phyloP scores from a whole-genome alignment of 2,888 invertebrate genomes.

The Cryptophagus acutangulus region DNA sequence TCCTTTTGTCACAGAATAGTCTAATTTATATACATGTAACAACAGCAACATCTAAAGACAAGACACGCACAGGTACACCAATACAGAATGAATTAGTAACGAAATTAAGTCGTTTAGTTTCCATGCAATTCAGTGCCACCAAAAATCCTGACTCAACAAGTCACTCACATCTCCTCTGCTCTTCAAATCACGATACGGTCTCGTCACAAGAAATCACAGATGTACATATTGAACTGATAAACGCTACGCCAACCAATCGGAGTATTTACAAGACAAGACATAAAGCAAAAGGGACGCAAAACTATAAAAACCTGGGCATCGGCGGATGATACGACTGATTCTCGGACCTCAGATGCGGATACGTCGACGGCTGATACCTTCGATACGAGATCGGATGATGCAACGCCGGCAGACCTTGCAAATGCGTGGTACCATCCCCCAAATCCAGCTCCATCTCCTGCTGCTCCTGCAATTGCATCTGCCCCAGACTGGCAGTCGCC shows the following conservation, averaged over 20 bases:
- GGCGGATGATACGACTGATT: slow-evolving; percentile 35
- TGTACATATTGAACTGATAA: slow-evolving; percentile 34
- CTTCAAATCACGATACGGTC: slow-evolving; percentile 26
- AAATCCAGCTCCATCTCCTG: slow-evolving; percentile 74
- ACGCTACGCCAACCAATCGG: slow-evolving; percentile 28
- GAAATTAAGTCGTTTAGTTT: too few relatives aligned
- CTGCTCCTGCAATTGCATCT: slow-evolving; percentile 58
- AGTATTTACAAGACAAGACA: slow-evolving; percentile 28
- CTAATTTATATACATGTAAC: slow-evolving; percentile 36
- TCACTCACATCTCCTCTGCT: too few relatives aligned
- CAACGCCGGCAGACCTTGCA: slow-evolving; percentile 42
- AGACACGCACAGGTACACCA: slow-evolving; percentile 42
- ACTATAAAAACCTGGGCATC: slow-evolving; percentile 39
- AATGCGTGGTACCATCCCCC: slow-evolving; percentile 76
- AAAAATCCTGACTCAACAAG: too few relatives aligned
- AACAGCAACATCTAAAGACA: slow-evolving; percentile 40
- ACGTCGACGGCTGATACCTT: slow-evolving; percentile 41
- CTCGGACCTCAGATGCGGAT: slow-evolving; percentile 36
- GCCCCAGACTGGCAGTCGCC: slow-evolving; percentile 74
- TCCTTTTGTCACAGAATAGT: slow-evolving; percentile 19
- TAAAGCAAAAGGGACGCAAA: slow-evolving; percentile 26
- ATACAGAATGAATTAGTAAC: slow-evolving; percentile 32
- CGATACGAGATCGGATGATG: slow-evolving; percentile 38
- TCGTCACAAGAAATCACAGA: slow-evolving; percentile 40
- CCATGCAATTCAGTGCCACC: too few relatives aligned